These are phyloP conservation scores for Epizoanthus illoricatus DNA, from an alignment of 92 coral and sea anemone genomes.

Conservation along the genomic window DNA sequence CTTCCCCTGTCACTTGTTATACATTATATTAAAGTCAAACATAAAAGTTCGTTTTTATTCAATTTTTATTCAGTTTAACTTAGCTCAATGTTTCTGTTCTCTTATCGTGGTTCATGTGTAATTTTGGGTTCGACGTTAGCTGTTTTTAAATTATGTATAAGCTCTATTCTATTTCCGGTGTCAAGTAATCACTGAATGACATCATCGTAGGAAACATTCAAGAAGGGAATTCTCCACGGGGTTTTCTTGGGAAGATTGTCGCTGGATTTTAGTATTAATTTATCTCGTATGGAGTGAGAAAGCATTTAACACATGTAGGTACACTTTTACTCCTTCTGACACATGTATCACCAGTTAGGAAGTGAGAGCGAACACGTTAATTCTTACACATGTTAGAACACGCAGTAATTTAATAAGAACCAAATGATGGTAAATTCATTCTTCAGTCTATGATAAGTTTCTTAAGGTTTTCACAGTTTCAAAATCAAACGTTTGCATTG, in stretches of 20 bases:
- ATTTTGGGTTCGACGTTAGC: constrained; percentile 2
- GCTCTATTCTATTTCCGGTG: constrained; percentile 1
- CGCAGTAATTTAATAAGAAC: too few species aligned
- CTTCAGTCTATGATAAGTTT: too few species aligned
- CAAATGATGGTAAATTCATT: too few species aligned
- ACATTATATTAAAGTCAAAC: not conserved
- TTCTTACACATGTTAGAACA: too few species aligned
- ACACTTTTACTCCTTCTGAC: not conserved
- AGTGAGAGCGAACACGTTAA: too few species aligned
- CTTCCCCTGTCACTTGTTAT: not conserved
- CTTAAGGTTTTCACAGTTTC: too few species aligned
- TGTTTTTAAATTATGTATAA: constrained; percentile 10
- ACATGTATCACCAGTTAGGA: too few species aligned
- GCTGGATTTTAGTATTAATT: not conserved
- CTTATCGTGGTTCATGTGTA: not conserved
- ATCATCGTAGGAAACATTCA: constrained; percentile 8
- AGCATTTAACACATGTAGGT: not conserved
- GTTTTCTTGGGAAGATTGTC: not conserved
- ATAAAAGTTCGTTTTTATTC: too few species aligned
- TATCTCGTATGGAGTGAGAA: constrained; percentile 15
- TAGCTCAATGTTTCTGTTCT: not conserved
- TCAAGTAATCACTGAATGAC: constrained; percentile 7
- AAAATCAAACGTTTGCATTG: too few species aligned
- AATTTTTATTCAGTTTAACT: not conserved
- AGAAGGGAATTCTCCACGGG: not conserved